phyloP scores from a whole-genome alignment of 2,888 invertebrate species.

The Macrostomum cliftonense region DNA sequence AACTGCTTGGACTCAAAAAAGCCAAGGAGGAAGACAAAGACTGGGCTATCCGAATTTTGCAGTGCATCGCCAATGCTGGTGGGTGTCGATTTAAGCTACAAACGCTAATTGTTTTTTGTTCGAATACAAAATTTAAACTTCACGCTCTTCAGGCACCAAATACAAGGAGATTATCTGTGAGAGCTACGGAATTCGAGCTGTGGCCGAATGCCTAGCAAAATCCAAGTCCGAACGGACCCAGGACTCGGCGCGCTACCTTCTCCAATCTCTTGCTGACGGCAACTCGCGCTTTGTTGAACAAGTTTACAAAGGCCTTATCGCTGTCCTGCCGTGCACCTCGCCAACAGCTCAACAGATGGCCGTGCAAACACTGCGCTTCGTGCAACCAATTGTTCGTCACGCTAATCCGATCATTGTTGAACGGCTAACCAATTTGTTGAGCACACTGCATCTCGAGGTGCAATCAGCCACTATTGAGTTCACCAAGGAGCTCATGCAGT shows the following conservation, averaged over 20 bases:
- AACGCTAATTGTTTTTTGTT: too few relatives aligned
- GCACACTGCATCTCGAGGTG: slow-evolving; percentile 34
- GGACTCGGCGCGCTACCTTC: slow-evolving; percentile 28
- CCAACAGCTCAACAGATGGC: slow-evolving; percentile 38
- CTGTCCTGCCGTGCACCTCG: slow-evolving; percentile 35
- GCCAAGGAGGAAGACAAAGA: slow-evolving; percentile 32
- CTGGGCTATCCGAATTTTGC: slow-evolving; percentile 26
- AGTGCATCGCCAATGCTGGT: slow-evolving; percentile 28
- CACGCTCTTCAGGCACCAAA: slow-evolving; percentile 18
- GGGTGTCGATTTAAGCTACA: too few relatives aligned
- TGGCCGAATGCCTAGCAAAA: slow-evolving; percentile 37
- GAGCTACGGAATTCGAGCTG: slow-evolving; percentile 36
- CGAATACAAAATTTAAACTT: too few relatives aligned
- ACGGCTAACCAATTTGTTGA: slow-evolving; percentile 28
- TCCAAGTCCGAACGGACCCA: slow-evolving; percentile 33
- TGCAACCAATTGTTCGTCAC: slow-evolving; percentile 30
- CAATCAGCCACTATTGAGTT: slow-evolving; percentile 38
- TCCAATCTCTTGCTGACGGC: slow-evolving; percentile 32
- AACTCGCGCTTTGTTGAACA: slow-evolving; percentile 35
- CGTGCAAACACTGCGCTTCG: slow-evolving; percentile 29
- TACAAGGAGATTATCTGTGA: slow-evolving; percentile 38
- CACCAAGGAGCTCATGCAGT: slow-evolving; percentile 33
- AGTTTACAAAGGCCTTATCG: slow-evolving; percentile 37
- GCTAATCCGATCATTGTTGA: slow-evolving; percentile 33
- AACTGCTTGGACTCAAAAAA: slow-evolving; percentile 35